These are phyloP conservation scores for Drosophila ironensis DNA, from an alignment of 1,140 invertebrate species.

Conservation along the genomic window DNA sequence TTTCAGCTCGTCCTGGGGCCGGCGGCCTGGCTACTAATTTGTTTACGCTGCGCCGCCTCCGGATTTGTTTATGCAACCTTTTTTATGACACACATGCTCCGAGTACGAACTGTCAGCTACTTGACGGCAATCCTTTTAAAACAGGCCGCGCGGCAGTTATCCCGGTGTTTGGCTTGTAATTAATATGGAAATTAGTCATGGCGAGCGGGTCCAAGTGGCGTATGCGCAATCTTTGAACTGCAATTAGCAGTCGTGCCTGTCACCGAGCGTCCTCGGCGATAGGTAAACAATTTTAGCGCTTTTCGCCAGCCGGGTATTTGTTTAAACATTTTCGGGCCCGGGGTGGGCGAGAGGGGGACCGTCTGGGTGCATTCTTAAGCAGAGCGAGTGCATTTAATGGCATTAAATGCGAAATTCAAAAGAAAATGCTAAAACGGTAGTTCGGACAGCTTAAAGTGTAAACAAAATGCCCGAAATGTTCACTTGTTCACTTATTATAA, in stretches of 20 bases:
- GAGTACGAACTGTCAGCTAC: constrained; percentile 48
- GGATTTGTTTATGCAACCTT: constrained; percentile 69
- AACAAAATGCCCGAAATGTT: constrained; percentile 69
- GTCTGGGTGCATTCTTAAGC: constrained; percentile 65
- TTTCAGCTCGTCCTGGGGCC: constrained; percentile 30
- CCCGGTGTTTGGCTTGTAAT: constrained; percentile 46
- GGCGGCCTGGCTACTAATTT: constrained; percentile 48
- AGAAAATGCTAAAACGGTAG: constrained; percentile 20
- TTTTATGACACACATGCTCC: constrained; percentile 50
- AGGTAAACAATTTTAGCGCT: constrained; percentile 42
- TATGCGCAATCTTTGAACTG: constrained; percentile 69
- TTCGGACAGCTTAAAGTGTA: constrained; percentile 71
- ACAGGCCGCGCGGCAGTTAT: constrained; percentile 27
- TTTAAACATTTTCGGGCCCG: constrained; percentile 60
- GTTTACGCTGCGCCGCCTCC: constrained; percentile 52
- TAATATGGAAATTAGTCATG: constrained; percentile 57
- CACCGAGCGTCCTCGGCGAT: constrained; percentile 23
- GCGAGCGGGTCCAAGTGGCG: constrained; percentile 40
- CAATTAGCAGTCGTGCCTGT: constrained; percentile 58
- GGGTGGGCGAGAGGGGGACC: background rate
- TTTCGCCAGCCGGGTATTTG: constrained; percentile 46
- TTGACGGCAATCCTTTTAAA: constrained; percentile 62
- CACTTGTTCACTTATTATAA: constrained; percentile 64
- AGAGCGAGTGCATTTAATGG: constrained; percentile 77
- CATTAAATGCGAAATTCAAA: constrained; percentile 44